Evolutionary conservation across 2,797 vertebrate species (phyloP).

Genomic region (Diceros bicornis): DNA sequence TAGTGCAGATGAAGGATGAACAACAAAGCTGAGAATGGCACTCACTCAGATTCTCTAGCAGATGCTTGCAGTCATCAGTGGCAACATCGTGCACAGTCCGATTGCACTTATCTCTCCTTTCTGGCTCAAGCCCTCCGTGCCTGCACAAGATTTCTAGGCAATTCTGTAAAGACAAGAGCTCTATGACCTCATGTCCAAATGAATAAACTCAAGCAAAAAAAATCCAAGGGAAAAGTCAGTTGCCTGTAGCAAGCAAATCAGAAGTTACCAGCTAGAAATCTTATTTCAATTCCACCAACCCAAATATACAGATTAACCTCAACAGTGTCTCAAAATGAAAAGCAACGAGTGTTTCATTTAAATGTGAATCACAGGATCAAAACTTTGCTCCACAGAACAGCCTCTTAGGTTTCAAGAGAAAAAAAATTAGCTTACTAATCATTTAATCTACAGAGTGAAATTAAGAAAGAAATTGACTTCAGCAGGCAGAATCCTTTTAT

Average conservation of each 20-base stretch:
- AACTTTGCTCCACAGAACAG: background rate
- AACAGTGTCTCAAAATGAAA: conserved; percentile 1
- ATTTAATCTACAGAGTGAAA: conserved; percentile 16
- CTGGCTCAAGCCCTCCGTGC: conserved; percentile 95
- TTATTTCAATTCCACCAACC: conserved; percentile 59
- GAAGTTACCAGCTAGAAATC: conserved; percentile 65
- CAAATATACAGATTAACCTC: conserved; percentile 15
- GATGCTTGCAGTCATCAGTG: conserved; percentile 98
- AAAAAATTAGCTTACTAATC: conserved; percentile 38
- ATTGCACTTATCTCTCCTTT: conserved; percentile 95
- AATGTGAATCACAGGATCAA: background rate
- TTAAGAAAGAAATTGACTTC: conserved; percentile 42
- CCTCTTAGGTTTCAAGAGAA: conserved; percentile 24
- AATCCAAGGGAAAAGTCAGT: conserved; percentile 43
- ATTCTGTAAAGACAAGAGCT: conserved; percentile 92
- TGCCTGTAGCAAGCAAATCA: conserved; percentile 35
- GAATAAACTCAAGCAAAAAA: conserved; percentile 45
- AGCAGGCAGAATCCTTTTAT: background rate
- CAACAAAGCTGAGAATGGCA: conserved; percentile 30
- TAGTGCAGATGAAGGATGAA: background rate
- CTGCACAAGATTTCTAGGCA: conserved; percentile 96
- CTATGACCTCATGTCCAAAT: conserved; percentile 76
- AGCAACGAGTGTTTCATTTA: conserved; percentile 14
- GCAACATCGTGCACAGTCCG: conserved; percentile 97
- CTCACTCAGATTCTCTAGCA: conserved; percentile 97